phyloP scores from a whole-genome alignment of 2,888 invertebrate genomes.

The Ceraclea dissimilis region DNA sequence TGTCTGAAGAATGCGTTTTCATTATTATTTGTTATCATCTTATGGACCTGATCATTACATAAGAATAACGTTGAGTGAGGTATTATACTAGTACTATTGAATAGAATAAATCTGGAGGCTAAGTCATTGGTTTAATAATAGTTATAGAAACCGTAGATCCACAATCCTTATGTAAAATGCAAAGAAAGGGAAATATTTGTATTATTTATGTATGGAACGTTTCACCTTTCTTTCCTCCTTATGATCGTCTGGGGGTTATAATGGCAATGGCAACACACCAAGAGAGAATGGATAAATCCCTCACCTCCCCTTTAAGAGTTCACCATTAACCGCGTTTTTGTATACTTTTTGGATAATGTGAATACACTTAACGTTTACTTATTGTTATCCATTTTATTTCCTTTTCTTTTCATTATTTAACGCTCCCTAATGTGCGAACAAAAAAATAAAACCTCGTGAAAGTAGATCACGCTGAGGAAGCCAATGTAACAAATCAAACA shows the following conservation, averaged over 20 bases:
- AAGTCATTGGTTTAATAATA: neutral
- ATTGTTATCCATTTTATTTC: neutral
- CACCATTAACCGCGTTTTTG: neutral
- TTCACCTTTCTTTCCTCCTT: neutral
- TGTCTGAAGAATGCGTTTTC: too few species aligned
- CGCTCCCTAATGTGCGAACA: too few species aligned
- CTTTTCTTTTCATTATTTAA: too few species aligned
- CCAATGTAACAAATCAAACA: too few species aligned
- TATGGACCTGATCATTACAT: too few species aligned
- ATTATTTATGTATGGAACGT: neutral
- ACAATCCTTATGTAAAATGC: neutral
- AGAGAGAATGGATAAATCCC: neutral
- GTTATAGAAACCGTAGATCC: neutral
- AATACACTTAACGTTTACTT: neutral
- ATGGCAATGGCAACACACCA: neutral
- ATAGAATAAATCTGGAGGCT: neutral
- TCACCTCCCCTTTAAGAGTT: neutral
- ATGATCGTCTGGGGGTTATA: neutral
- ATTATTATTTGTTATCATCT: too few species aligned
- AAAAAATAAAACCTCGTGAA: too few species aligned
- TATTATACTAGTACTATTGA: too few species aligned
- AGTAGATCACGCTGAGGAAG: too few species aligned
- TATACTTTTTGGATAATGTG: neutral
- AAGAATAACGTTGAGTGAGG: too few species aligned
- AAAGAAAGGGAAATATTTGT: constrained; percentile 1